phyloP scores from a whole-genome alignment of 2,113 vertebrate genomes.

The Pterophyllum scalare region DNA sequence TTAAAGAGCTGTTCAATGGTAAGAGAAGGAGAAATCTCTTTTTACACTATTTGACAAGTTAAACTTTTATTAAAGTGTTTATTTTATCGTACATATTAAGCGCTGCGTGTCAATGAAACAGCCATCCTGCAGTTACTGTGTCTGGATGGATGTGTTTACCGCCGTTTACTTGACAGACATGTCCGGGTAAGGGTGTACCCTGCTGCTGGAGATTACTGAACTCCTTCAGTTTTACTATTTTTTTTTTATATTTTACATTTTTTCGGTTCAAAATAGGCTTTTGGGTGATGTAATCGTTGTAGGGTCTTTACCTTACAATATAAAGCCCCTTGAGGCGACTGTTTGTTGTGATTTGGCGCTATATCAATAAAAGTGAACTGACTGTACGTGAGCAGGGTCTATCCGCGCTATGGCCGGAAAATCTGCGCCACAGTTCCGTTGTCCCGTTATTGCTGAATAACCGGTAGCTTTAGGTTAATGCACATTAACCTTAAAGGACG shows the following conservation, averaged over 20 bases:
- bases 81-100: neutral
- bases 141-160: neutral
- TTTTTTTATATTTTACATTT: neutral
- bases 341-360: no score
- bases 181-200: neutral
- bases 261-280: neutral
- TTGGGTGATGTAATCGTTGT: neutral
- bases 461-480: neutral
- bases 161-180: neutral
- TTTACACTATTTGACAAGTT: neutral
- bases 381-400: neutral
- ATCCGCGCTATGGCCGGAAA: neutral
- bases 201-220: neutral
- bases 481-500: no score
- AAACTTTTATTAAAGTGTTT: neutral
- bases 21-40: neutral
- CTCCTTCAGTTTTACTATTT: neutral
- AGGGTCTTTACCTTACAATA: no score
- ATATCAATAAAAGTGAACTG: no score
- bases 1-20: neutral
- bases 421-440: neutral
- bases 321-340: no score
- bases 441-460: neutral
- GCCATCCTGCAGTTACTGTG: neutral
- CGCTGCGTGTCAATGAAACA: no score